Base-by-base conservation (phyloP, 2,888 invertebrate genomes). In the Scaeva pyrastri region DNA sequence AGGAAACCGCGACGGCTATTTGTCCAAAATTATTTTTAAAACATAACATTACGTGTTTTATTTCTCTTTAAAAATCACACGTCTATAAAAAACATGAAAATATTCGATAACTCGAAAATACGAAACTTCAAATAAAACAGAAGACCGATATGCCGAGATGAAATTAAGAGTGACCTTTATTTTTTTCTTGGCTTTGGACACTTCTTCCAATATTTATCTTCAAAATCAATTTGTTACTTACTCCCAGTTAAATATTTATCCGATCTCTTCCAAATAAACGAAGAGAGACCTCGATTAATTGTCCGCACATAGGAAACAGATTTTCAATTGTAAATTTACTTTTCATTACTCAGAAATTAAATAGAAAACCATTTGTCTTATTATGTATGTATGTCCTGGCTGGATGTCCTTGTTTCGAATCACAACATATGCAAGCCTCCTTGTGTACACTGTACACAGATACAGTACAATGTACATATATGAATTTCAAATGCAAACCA, bases 261-360 rank as follows among this genome's bases (percentile, higher is more conserved):
- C 1, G 50, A 19, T 21, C n/a, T 19, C n/a, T 11, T 19, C 1
- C 4, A 0, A 39, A 11, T 21, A 31, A 21, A 41, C n/a, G 31
- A 12, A 64, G 23, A 31, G n/a, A n/a, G n/a, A 45, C 14, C 23
- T 39, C 23, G 36, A 68, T 52, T 68, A 14, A 60, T 41, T 60
- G 6, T 72, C 41, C 56, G 31, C 31, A 31, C 31, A 50, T 19
- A 78, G n/a, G n/a, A n/a, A n/a, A 56, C 55, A 60, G 12, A 75
- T n/a, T 52, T 55, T 6, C 12, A 72, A 56, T 14, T 55, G 21
- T 36, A 64, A 71, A 58, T 82, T 52, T 41, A 64, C 55, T 85
- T 71, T 80, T 72, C 71, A 76, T 62, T 76, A 72, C 26, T 23
- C 41, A 58, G 66, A n/a, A n/a, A n/a, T 60, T 26, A 64, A 83